Percentiles rank a stretch among this genome's conserved stretches.
Evolutionary conservation across 2,113 vertebrate species (phyloP).

Genomic region (Periophthalmus modestus): DNA sequence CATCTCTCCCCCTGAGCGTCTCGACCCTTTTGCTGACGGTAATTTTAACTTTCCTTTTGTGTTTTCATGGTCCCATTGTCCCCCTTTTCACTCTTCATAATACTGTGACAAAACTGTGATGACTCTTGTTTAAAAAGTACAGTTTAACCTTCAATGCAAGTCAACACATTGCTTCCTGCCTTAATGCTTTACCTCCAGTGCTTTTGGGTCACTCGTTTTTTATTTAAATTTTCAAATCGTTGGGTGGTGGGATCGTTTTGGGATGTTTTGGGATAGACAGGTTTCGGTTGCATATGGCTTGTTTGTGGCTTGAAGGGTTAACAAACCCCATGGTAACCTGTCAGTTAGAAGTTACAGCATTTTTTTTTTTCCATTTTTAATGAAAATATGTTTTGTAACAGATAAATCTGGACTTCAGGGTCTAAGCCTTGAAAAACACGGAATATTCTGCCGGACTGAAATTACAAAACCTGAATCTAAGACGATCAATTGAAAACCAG

Average conservation of each 20-base stretch:
- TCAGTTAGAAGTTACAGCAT: conserved; percentile 17
- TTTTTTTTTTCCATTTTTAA: conserved; percentile 5
- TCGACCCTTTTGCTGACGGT: conserved; percentile 99
- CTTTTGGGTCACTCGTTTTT: conserved; percentile 25
- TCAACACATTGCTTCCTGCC: conserved; percentile 73
- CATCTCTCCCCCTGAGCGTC: conserved; percentile 98
- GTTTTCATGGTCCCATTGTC: conserved; percentile 39
- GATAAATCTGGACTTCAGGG: neutral
- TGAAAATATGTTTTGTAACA: neutral
- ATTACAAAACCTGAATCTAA: neutral
- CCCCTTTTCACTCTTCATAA: conserved; percentile 35
- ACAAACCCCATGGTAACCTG: conserved; percentile 50
- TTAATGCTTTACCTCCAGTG: conserved; percentile 59
- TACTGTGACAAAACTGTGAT: conserved; percentile 27
- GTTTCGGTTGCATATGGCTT: conserved; percentile 72
- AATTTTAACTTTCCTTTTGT: conserved; percentile 71
- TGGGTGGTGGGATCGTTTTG: neutral
- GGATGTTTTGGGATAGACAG: conserved; percentile 54
- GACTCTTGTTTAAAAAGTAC: conserved; percentile 42
- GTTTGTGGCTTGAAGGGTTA: conserved; percentile 80
- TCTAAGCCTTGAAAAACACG: neutral
- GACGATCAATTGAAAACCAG: neutral
- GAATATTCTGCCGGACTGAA: neutral
- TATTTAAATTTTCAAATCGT: neutral
- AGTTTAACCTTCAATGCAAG: conserved; percentile 77